Evolutionary conservation across 1,140 invertebrate genomes (phyloP).

Genomic region (Drosophila navojoa): DNA sequence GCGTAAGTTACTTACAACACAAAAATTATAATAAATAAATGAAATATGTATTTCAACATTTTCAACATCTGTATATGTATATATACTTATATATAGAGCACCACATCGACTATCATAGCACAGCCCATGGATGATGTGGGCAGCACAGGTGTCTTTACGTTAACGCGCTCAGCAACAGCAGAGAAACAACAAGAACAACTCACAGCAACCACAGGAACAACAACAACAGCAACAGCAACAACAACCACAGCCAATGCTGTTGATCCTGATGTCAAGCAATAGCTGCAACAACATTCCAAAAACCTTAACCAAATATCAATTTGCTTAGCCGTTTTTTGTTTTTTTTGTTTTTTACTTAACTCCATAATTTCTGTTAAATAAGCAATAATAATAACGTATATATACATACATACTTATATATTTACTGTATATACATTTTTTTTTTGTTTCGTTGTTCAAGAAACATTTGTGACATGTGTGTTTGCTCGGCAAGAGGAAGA

Average conservation of each 20-base stretch:
- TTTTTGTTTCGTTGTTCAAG: slow-evolving; percentile 25
- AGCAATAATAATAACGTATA: slow-evolving; percentile 15
- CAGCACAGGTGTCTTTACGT: slow-evolving; percentile 72
- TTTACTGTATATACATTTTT: slow-evolving; percentile 20
- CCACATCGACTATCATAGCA: slow-evolving; percentile 78
- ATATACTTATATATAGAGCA: slow-evolving; percentile 50
- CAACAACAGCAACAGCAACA: slow-evolving; percentile 12
- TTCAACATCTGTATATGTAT: background rate
- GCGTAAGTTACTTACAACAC: slow-evolving; percentile 45
- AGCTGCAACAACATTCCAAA: slow-evolving; percentile 7
- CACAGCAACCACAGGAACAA: background rate
- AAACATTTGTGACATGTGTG: slow-evolving; percentile 51
- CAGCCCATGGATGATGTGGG: slow-evolving; percentile 73
- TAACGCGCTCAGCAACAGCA: slow-evolving; percentile 55
- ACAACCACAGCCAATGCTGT: slow-evolving; percentile 15
- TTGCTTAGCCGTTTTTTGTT: slow-evolving; percentile 5
- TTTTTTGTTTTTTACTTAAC: background rate
- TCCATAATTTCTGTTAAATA: slow-evolving; percentile 19
- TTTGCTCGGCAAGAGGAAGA: slow-evolving; percentile 39
- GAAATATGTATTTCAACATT: background rate
- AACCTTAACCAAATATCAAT: background rate
- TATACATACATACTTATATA: slow-evolving; percentile 25
- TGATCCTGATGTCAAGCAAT: slow-evolving; percentile 23
- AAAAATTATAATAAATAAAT: background rate
- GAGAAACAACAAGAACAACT: slow-evolving; percentile 41